Conservation (phyloP, 2,113 vertebrate species). For the Podilymbus podiceps region DNA sequence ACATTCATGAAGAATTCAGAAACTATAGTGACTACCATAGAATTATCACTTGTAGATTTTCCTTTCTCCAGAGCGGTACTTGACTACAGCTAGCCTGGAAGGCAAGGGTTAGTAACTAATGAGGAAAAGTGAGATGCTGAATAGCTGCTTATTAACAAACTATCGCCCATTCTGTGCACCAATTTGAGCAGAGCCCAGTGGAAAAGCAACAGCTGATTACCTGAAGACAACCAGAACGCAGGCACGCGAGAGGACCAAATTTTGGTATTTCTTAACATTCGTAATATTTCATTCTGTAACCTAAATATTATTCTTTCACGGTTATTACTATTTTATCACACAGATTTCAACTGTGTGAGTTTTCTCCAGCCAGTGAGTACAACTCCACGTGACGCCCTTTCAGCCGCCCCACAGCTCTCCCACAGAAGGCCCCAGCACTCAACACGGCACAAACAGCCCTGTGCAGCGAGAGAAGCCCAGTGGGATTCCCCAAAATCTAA, state of each 20-base stretch:
- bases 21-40: neutral
- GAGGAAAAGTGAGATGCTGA: neutral
- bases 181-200: neutral
- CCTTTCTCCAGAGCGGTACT: neutral
- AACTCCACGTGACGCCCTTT: neutral
- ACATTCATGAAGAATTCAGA: neutral
- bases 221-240: neutral
- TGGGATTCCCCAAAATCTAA: neutral
- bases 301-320: neutral
- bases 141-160: neutral
- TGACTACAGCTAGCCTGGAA: neutral
- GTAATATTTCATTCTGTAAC: neutral
- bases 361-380: neutral
- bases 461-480: neutral
- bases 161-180: too few species aligned
- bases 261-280: neutral
- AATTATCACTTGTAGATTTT: too few species aligned
- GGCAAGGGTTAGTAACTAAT: neutral
- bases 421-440: neutral
- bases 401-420: neutral
- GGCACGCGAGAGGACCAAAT: accelerated
- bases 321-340: neutral
- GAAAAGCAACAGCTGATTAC: neutral
- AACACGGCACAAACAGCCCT: neutral
- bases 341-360: neutral